These are phyloP conservation scores for Nasonia vitripennis DNA, from an alignment of 1,140 invertebrate genomes.

Conservation along the genomic window DNA sequence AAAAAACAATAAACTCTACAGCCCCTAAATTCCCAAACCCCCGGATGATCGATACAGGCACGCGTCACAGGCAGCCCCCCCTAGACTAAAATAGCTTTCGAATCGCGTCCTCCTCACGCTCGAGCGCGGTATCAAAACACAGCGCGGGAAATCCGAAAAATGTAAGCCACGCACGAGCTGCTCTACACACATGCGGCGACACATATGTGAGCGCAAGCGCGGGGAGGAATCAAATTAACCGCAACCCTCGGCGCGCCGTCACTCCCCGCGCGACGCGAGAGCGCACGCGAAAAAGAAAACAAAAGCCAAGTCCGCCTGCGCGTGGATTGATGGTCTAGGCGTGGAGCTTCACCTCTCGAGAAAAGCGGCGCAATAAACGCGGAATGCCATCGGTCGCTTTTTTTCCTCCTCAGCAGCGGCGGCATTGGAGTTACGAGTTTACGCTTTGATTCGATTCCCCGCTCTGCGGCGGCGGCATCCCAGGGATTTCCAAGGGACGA, in stretches of 20 bases:
- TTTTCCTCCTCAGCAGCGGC: conserved; percentile 54
- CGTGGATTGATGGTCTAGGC: conserved; percentile 29
- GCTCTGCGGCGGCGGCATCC: conserved; percentile 55
- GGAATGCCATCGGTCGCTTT: conserved; percentile 67
- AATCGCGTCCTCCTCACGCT: background rate
- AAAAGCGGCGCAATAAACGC: conserved; percentile 66
- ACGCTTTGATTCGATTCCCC: conserved; percentile 69
- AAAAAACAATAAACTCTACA: too few species aligned
- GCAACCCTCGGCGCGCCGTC: background rate
- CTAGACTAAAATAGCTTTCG: conserved; percentile 5
- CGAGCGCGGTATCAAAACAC: conserved; percentile 6
- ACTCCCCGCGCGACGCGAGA: background rate
- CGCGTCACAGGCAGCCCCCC: background rate
- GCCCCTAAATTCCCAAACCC: conserved; percentile 17
- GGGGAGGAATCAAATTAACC: conserved; percentile 52
- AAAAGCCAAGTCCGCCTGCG: background rate
- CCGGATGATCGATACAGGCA: conserved; percentile 20
- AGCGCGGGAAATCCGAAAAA: conserved; percentile 33
- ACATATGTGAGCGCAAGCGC: background rate
- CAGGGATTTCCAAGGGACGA: conserved; percentile 56
- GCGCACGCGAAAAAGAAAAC: background rate
- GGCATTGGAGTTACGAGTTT: conserved; percentile 69
- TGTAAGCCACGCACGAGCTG: background rate
- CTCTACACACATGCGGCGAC: background rate
- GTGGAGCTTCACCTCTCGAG: conserved; percentile 54